Base-by-base conservation (phyloP, 2,797 vertebrate species). In the Phoxinus dragarum region DNA sequence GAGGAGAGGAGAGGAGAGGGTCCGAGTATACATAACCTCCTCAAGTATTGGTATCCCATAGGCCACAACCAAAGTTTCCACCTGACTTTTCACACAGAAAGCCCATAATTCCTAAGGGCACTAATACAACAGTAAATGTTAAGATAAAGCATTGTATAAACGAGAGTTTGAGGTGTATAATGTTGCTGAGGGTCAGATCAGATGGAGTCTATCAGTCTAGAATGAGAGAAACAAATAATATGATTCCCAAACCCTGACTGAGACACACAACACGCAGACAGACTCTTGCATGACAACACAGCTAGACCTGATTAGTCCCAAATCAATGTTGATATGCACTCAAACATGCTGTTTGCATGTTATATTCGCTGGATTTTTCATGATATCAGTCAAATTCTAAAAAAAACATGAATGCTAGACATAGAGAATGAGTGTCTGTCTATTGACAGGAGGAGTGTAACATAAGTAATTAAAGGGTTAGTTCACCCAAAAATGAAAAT, bases 401-500 rank as follows among this genome's bases (percentile, higher is more conserved):
- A 14, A 34, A 44, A 61, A 4, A 38, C 11, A 44, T 68, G n/a
- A 42, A 2, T 44, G n/a, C 27, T 14, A 49, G 42, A 66, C 56
- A 47, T 10, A 47, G 27, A 74, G 11, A 74, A 61, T 49, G 21
- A 40, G 44, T 54, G 61, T 31, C 42, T 54, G 17, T 77, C 47
- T 6, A 47, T 68, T 76, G 47, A 44, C 61, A 68, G 27, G 23
- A 40, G 47, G 34, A 38, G 72, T 54, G 59, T 76, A 84, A 76
- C 14, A 17, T 1, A 44, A 76, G 34, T 76, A 52, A 66, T 38
- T 67, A n/a, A n/a, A n/a, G n/a, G n/a, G n/a, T n/a, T n/a, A n/a
- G n/a, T n/a, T n/a, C n/a, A n/a, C n/a, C n/a, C n/a, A n/a, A n/a
- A n/a, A n/a, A n/a, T n/a, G n/a, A n/a, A n/a, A n/a, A n/a, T n/a